phyloP scores from a whole-genome alignment of 2,113 vertebrate species.

The Leucoraja erinaceus region DNA sequence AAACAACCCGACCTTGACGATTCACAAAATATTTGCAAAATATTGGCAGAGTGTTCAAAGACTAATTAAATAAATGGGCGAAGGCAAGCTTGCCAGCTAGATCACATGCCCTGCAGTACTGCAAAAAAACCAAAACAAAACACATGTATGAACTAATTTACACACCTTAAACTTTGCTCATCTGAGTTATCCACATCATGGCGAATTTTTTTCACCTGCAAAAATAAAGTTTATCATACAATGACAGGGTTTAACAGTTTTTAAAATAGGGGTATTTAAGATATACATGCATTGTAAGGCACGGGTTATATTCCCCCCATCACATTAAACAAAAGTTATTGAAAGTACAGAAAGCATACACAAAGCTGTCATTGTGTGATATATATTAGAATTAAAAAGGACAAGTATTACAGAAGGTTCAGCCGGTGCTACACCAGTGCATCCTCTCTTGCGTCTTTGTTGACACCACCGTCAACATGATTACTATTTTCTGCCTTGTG shows the following conservation, averaged over 20 bases:
- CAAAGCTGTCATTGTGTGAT: too few relatives aligned
- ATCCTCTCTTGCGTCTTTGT: too few relatives aligned
- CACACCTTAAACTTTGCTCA: constrained; percentile 64
- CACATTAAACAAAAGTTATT: too few relatives aligned
- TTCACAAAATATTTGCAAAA: neutral
- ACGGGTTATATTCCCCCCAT: too few relatives aligned
- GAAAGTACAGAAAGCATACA: too few relatives aligned
- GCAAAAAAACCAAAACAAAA: neutral
- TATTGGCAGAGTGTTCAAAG: neutral
- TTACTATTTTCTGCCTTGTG: too few relatives aligned
- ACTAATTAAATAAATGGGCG: neutral
- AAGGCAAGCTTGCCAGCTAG: neutral
- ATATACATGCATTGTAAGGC: neutral
- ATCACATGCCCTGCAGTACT: neutral
- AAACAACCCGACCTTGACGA: neutral
- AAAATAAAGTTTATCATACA: constrained; percentile 44
- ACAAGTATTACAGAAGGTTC: too few relatives aligned
- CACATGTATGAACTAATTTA: neutral
- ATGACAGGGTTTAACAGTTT: neutral
- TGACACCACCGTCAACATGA: too few relatives aligned
- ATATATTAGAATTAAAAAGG: too few relatives aligned
- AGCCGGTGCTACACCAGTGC: too few relatives aligned
- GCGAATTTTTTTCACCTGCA: constrained; percentile 63
- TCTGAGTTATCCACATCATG: constrained; percentile 66
- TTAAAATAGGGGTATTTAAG: neutral